A percentile compares a stretch with the other conserved stretches of the same genome.
Evolutionary conservation across 1,140 invertebrate genomes (phyloP).

Genomic region (Parasteatoda tepidariorum): DNA sequence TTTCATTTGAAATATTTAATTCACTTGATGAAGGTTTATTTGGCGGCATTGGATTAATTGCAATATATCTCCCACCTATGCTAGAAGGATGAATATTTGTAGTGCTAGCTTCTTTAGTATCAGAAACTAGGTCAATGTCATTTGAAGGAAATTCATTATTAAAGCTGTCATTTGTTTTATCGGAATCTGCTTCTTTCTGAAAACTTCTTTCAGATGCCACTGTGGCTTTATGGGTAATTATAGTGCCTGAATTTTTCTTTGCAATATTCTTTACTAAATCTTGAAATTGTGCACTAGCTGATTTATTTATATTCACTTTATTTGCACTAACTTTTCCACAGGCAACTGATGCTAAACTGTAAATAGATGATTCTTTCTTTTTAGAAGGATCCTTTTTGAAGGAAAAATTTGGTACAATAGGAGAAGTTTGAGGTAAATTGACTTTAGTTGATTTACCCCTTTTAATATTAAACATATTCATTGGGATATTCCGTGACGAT

Average conservation of each 20-base stretch:
- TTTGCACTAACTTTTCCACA: constrained; percentile 22
- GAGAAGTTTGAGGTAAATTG: too few species aligned
- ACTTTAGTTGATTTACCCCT: neutral
- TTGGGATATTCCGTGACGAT: neutral
- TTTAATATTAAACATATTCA: neutral
- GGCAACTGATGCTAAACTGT: constrained; percentile 42
- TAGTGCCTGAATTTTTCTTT: too few species aligned
- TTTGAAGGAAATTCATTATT: neutral
- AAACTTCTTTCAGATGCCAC: too few species aligned
- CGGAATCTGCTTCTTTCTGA: neutral
- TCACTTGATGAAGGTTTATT: too few species aligned
- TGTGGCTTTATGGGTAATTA: too few species aligned
- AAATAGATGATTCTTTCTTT: constrained; percentile 2
- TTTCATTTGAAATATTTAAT: too few species aligned
- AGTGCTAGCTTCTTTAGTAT: neutral
- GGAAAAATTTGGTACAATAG: constrained; percentile 7
- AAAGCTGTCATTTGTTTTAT: neutral
- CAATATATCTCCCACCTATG: neutral
- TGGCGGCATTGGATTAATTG: neutral
- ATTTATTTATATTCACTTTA: too few species aligned
- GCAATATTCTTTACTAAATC: too few species aligned
- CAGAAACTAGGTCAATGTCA: neutral
- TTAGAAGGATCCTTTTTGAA: constrained; percentile 35
- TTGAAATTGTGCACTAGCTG: too few species aligned
- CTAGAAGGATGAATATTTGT: too few species aligned